Evolutionary conservation across 2,888 invertebrate species (phyloP).

Genomic region (Pseudanteris insignis): DNA sequence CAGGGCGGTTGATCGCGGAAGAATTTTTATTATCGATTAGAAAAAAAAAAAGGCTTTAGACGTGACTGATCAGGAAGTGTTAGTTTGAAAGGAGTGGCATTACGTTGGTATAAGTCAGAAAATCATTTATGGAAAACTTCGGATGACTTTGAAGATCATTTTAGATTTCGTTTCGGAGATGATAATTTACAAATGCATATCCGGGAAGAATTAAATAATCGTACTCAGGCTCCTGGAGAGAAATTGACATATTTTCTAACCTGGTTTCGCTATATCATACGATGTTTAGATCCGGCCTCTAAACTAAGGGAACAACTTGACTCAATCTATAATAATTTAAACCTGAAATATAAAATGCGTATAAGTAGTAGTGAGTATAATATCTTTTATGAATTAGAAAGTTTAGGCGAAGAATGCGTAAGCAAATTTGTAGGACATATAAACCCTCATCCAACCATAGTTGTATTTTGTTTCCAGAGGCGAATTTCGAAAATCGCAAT

Average conservation of each 20-base stretch:
- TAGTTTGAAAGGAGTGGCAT: constrained; percentile 2
- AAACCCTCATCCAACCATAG: background rate
- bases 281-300: constrained; percentile 1
- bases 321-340: constrained; percentile 6
- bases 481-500: background rate
- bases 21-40: too few relatives aligned
- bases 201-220: background rate
- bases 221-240: constrained; percentile 6
- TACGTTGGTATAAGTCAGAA: constrained; percentile 7
- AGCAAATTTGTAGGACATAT: background rate
- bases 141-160: constrained; percentile 15
- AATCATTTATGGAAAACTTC: constrained; percentile 1
- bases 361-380: background rate
- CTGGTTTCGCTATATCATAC: constrained; percentile 11
- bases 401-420: background rate
- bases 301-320: background rate
- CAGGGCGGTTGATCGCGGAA: too few relatives aligned
- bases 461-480: background rate
- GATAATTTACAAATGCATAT: constrained; percentile 8
- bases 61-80: too few relatives aligned
- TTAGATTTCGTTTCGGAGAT: constrained; percentile 9
- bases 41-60: too few relatives aligned
- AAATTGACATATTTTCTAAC: background rate
- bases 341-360: constrained; percentile 3
- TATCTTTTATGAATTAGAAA: constrained; percentile 5